phyloP scores from a whole-genome alignment of 2,888 invertebrate genomes.

The Spicauda simplicius region DNA sequence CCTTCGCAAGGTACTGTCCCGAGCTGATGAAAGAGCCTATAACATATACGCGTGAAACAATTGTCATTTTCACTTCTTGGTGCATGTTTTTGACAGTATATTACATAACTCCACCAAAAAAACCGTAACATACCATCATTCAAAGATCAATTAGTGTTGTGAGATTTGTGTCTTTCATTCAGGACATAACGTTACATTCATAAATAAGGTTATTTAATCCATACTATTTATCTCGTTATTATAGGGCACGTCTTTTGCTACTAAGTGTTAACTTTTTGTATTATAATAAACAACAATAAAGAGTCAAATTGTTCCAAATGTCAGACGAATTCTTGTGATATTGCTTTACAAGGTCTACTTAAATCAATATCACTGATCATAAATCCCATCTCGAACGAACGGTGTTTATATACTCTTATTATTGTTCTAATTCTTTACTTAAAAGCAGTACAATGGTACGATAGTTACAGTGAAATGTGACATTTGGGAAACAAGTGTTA shows the following conservation, averaged over 20 bases:
- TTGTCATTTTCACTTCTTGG: conserved; percentile 22
- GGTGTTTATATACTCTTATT: conserved; percentile 7
- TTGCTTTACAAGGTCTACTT: conserved; percentile 31
- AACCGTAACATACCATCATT: conserved; percentile 4
- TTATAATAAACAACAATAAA: background rate
- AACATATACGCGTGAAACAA: conserved; percentile 13
- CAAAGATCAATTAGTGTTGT: background rate
- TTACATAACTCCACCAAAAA: conserved; percentile 33
- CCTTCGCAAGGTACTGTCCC: background rate
- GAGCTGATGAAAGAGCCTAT: conserved; percentile 2
- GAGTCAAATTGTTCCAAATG: background rate
- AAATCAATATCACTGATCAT: conserved; percentile 35
- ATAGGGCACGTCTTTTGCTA: background rate
- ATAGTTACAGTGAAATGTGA: background rate
- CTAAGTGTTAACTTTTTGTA: background rate
- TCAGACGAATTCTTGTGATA: conserved; percentile 18
- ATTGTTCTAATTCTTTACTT: conserved; percentile 8
- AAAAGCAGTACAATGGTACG: background rate
- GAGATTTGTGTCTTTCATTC: background rate
- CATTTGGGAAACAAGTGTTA: too few species aligned
- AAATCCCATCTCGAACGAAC: conserved; percentile 18
- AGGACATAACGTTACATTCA: background rate
- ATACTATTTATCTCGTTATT: background rate
- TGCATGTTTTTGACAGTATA: conserved; percentile 33
- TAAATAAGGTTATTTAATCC: background rate